Percentiles rank a stretch among this genome's conserved stretches.
Evolutionary conservation across 2,113 vertebrate genomes (phyloP).

Genomic region (Sphyrna mokarran): DNA sequence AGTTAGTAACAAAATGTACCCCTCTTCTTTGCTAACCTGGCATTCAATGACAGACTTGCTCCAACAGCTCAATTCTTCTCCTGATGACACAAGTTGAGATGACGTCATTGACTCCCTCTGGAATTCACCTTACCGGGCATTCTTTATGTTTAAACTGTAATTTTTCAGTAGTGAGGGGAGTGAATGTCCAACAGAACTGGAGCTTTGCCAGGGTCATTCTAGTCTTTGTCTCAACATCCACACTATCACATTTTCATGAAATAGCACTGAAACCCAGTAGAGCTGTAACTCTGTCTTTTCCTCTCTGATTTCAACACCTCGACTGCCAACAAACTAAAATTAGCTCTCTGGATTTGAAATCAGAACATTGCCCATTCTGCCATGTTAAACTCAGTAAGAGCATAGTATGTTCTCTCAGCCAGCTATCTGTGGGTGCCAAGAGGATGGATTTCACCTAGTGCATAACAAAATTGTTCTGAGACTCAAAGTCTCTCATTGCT

Average conservation of each 20-base stretch:
- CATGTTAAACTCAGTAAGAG: neutral
- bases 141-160: neutral
- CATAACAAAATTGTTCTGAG: neutral
- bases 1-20: neutral
- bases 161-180: neutral
- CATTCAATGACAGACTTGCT: neutral
- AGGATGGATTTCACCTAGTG: neutral
- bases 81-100: neutral
- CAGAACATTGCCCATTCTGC: neutral
- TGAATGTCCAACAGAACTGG: neutral
- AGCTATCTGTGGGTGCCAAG: neutral
- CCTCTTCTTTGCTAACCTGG: neutral
- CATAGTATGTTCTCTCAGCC: neutral
- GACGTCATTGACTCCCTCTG: neutral
- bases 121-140: neutral
- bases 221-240: neutral
- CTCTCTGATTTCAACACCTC: neutral
- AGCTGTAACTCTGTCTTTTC: neutral
- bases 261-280: neutral
- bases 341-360: neutral
- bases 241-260: neutral
- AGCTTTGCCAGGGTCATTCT: neutral
- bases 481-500: neutral
- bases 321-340: neutral
- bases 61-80: neutral